Conservation (phyloP, 1,140 invertebrate species). For the Diploscapter pachys region DNA sequence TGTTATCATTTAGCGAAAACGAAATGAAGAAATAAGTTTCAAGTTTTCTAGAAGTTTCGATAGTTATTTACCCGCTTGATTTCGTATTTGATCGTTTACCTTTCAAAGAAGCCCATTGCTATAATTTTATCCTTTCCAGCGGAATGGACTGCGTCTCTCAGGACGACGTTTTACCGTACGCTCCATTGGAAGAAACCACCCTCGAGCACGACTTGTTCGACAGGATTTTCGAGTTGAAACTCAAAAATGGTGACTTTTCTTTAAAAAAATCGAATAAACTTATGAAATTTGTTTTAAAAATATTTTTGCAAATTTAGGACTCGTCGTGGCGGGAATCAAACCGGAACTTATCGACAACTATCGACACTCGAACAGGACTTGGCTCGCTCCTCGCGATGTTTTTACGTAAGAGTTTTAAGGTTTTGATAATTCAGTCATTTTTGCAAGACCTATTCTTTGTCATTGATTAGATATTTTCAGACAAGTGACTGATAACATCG, state of each 20-base stretch:
- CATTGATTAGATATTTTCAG: constrained; percentile 4
- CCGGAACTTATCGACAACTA: constrained; percentile 30
- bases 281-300: constrained; percentile 13
- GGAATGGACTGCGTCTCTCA: constrained; percentile 54
- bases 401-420: constrained; percentile 12
- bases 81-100: not conserved
- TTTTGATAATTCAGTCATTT: not conserved
- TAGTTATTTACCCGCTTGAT: not conserved
- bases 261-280: not conserved
- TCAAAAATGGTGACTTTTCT: constrained; percentile 18
- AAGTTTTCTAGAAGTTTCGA: constrained; percentile 14
- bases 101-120: not conserved
- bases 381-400: constrained; percentile 41
- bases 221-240: constrained; percentile 31
- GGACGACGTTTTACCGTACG: constrained; percentile 47
- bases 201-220: constrained; percentile 47
- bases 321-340: constrained; percentile 16
- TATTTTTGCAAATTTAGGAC: constrained; percentile 16
- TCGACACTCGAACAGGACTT: constrained; percentile 32
- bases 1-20: no score
- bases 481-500: constrained; percentile 40
- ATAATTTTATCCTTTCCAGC: constrained; percentile 15
- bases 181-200: constrained; percentile 22
- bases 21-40: constrained; percentile 13
- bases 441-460: not conserved